Percentiles rank a stretch among this genome's conserved stretches.
Evolutionary conservation across 2,113 vertebrate species (phyloP).

Genomic region (Cettia cetti): DNA sequence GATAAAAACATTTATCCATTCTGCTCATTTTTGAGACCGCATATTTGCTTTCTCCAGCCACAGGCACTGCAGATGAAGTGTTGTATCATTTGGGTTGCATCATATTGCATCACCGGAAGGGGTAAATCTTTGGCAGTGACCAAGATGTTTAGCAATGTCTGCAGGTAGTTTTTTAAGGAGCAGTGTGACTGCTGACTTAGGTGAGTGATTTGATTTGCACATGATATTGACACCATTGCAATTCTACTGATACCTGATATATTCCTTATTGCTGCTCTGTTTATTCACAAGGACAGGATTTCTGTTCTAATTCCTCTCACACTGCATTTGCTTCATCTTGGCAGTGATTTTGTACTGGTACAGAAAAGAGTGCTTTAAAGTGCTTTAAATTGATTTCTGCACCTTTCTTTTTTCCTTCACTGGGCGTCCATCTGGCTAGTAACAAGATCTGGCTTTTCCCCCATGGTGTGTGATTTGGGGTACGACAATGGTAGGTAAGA

Average conservation of each 20-base stretch:
- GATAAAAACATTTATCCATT: background rate
- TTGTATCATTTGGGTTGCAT: background rate
- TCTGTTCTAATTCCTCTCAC: background rate
- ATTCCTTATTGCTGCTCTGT: background rate
- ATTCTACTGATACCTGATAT: background rate
- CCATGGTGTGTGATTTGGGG: background rate
- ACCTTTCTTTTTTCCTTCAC: background rate
- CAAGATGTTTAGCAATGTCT: background rate
- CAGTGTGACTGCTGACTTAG: background rate
- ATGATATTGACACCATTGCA: background rate
- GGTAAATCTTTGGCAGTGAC: background rate
- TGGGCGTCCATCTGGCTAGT: background rate
- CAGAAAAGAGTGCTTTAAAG: background rate
- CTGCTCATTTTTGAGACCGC: background rate
- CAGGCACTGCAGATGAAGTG: background rate
- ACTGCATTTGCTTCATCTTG: background rate
- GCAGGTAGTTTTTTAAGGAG: conserved; percentile 1
- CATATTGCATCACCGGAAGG: background rate
- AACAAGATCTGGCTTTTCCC: background rate
- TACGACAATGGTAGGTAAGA: rapidly evolving
- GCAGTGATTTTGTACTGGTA: background rate
- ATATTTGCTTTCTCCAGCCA: background rate
- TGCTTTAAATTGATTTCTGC: background rate
- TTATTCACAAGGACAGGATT: background rate
- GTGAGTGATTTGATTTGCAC: background rate